These are phyloP conservation scores for Glyphotaelius pellucidus DNA, from an alignment of 2,888 invertebrate species.

Conservation along the genomic window DNA sequence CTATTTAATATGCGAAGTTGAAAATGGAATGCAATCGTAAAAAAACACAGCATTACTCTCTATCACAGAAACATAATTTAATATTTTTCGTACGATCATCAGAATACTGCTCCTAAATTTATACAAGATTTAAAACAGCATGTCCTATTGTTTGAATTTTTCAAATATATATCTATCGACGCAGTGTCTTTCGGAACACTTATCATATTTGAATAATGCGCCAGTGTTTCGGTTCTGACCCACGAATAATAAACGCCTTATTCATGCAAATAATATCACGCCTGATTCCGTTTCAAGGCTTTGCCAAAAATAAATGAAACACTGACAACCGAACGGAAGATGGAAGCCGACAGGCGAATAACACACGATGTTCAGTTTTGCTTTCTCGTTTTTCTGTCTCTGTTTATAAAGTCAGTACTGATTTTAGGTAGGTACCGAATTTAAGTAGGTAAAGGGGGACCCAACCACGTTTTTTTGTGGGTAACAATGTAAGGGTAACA, in stretches of 20 bases:
- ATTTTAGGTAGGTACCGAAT: background rate
- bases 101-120: no score
- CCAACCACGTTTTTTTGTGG: background rate
- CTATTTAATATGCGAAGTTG: no score
- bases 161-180: no score
- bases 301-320: background rate
- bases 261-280: background rate
- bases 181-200: background rate
- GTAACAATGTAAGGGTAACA: no score
- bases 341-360: background rate
- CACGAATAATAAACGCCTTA: background rate
- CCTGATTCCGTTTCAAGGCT: background rate
- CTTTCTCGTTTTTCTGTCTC: background rate
- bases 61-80: no score
- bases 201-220: background rate
- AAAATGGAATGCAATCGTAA: no score
- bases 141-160: no score
- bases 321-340: background rate
- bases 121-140: no score
- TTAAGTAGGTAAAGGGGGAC: background rate
- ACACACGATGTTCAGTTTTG: background rate
- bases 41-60: no score
- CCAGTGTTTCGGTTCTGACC: background rate
- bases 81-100: no score
- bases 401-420: background rate